A percentile compares a stretch with the other conserved stretches of the same genome.
Evolutionary conservation across 2,113 vertebrate genomes (phyloP).

Genomic region (Saccopteryx bilineata): DNA sequence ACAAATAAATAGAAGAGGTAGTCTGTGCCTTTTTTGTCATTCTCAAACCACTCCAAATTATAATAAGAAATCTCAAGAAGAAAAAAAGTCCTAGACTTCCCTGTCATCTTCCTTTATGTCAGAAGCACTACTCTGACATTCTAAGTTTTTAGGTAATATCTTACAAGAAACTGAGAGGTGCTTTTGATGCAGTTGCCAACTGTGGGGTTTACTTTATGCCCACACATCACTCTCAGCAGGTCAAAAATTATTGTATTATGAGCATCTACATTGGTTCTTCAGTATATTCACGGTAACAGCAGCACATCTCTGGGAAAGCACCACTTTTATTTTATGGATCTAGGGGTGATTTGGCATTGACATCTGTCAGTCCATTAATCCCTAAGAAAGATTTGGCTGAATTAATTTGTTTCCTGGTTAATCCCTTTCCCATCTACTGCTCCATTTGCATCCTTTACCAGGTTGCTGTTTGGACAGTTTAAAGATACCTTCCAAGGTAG

Average conservation of each 20-base stretch:
- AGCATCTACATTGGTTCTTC: constrained; percentile 36
- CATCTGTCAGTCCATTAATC: not conserved
- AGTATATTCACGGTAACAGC: not conserved
- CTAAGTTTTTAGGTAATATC: not conserved
- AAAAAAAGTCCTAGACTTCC: not conserved
- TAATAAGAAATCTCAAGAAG: not conserved
- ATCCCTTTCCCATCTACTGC: not conserved
- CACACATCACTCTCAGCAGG: not conserved
- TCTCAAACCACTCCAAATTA: constrained; percentile 2
- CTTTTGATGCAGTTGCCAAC: not conserved
- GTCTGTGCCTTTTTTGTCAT: not conserved
- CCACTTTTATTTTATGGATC: not conserved
- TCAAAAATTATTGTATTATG: constrained; percentile 30
- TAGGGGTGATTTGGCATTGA: not conserved
- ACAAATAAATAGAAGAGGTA: not conserved
- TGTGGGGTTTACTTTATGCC: constrained; percentile 49
- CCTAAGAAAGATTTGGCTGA: not conserved
- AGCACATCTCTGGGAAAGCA: not conserved
- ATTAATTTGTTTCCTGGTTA: not conserved
- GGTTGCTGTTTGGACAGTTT: not conserved
- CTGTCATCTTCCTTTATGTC: not conserved
- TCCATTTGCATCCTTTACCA: not conserved
- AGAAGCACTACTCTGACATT: not conserved
- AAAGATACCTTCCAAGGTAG: constrained; percentile 16
- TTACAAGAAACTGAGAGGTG: not conserved